These are phyloP conservation scores for Lipophrys pholis DNA, from an alignment of 2,113 vertebrate species.

Conservation along the genomic window DNA sequence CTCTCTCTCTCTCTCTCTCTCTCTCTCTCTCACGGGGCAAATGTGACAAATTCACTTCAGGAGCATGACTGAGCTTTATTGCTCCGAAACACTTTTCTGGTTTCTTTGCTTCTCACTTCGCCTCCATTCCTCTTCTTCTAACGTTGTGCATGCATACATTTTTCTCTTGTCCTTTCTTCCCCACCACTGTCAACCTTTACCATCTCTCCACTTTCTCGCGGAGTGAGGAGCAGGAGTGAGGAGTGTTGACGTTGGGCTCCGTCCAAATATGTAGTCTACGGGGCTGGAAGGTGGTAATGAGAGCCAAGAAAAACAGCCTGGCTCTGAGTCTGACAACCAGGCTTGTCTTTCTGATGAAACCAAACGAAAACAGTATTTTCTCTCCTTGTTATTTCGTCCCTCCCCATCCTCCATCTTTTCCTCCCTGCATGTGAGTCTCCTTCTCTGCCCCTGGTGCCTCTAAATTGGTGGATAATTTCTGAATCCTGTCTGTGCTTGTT, in stretches of 20 bases:
- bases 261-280: conserved; percentile 79
- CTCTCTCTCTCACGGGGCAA: not conserved
- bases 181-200: conserved; percentile 41
- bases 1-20: no score
- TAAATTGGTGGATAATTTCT: conserved; percentile 43
- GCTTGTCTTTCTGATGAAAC: conserved; percentile 76
- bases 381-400: conserved; percentile 70
- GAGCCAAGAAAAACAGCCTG: conserved; percentile 82
- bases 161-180: conserved; percentile 5
- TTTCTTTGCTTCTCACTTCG: conserved; percentile 7
- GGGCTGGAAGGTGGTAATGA: conserved; percentile 71
- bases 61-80: conserved; percentile 25
- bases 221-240: conserved; percentile 48
- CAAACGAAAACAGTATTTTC: conserved; percentile 78
- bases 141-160: not conserved
- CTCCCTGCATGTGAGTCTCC: conserved; percentile 6
- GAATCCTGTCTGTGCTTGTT: conserved; percentile 29
- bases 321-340: conserved; percentile 72
- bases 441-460: conserved; percentile 35
- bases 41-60: conserved; percentile 28
- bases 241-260: conserved; percentile 77
- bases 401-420: conserved; percentile 43
- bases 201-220: conserved; percentile 49
- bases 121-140: not conserved
- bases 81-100: not conserved